Conservation (phyloP, 2,888 invertebrate species). For the Spilosoma lubricipeda region DNA sequence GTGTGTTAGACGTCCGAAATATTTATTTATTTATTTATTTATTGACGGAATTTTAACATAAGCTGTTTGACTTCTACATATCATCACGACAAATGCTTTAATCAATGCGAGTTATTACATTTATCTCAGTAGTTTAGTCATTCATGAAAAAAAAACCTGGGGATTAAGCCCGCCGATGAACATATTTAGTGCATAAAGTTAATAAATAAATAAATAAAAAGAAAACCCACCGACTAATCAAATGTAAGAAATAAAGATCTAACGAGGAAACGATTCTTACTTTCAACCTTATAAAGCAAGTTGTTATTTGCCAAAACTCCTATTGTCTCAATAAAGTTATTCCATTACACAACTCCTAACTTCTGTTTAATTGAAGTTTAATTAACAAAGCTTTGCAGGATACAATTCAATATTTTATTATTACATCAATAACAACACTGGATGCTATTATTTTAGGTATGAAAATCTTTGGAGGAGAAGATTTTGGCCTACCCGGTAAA, state of each 20-base stretch:
- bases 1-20: no score
- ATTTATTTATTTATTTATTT: no score
- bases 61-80: no score
- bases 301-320: not conserved
- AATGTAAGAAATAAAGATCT: not conserved
- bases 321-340: slow-evolving; percentile 5
- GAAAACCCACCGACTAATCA: not conserved
- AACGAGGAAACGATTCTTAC: not conserved
- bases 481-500: not conserved
- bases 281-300: not conserved
- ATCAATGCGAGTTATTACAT: not conserved
- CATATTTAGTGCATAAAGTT: no score
- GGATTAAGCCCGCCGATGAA: no score
- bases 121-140: not conserved
- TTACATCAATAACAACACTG: slow-evolving; percentile 8
- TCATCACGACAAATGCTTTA: not conserved
- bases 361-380: slow-evolving; percentile 10
- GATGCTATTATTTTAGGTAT: not conserved
- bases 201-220: no score
- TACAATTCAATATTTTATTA: slow-evolving; percentile 11
- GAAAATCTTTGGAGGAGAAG: not conserved
- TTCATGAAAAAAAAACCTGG: not conserved
- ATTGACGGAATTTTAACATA: no score
- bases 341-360: not conserved
- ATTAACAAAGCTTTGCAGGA: slow-evolving; percentile 14